Evolutionary conservation across 1,140 invertebrate genomes (phyloP), one percentile per base, ranked within the genome.

Genomic region (Marisa cornuarietis): DNA sequence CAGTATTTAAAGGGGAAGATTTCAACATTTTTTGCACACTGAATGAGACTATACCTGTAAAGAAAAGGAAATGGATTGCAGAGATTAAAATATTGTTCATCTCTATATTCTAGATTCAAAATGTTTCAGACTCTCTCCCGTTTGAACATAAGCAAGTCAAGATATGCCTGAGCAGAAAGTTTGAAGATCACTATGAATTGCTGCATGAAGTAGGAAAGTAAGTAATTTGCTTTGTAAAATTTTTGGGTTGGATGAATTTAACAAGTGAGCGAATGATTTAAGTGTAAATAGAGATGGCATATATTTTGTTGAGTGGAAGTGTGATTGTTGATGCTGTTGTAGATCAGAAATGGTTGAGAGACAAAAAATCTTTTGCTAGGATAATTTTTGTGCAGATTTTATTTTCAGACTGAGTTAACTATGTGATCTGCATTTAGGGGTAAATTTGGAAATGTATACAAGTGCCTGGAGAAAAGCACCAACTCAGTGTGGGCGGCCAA

Each of bases 401-500:
- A 10, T 68, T 68, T 5, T 24, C 65, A n/a, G 26, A 16, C 22
- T 13, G 13, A 68, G 22, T 4, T 68, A 18, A 22, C 72, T 9
- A 20, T 68, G 54, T 58, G 26, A 49, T 78, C 63, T 74, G 71
- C 78, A 85, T 88, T 63, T 79, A 92, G 92, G 82, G 99, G 99
- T 68, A 97, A 98, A 16, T 99, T 99, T 91, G 99, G 98, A 71
- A 97, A 98, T 61, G 98, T 99, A 0, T 98, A 99, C 89, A 93
- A 98, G 61, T 99, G 97, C 89, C 94, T 96, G 54, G 98, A 99
- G 91, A 94, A 96, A 81, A 94, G 95, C 61, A 98, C 97, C 68
- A 97, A 97, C 18, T 96, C 98, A 88, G 96, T 96, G 71, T 99
- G 98, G 91, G 98, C 98, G 0, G 99, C 98, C 51, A 99, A 99